These are phyloP conservation scores for Agonopterix heracliana DNA, from an alignment of 2,888 invertebrate genomes.

Conservation along the genomic window DNA sequence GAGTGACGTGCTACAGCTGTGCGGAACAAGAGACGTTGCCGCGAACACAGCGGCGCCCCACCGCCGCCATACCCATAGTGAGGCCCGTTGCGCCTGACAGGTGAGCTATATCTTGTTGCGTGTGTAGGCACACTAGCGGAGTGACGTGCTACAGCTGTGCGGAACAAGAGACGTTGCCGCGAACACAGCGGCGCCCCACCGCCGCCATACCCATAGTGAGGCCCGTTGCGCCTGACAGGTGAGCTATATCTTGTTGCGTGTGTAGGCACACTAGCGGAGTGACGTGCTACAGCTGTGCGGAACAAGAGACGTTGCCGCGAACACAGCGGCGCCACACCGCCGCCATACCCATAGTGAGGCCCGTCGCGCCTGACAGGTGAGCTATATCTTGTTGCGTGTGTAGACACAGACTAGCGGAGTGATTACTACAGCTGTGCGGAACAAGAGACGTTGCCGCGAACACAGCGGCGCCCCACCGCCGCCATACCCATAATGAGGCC, in stretches of 20 bases:
- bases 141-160: constrained; percentile 90
- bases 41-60: constrained; percentile 81
- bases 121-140: constrained; percentile 67
- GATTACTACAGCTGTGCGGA: constrained; percentile 89
- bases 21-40: constrained; percentile 78
- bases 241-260: not conserved
- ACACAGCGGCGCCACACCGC: constrained; percentile 85
- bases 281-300: constrained; percentile 88
- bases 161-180: constrained; percentile 73
- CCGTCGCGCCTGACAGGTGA: constrained; percentile 41
- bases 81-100: constrained; percentile 64
- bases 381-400: not conserved
- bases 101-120: constrained; percentile 8
- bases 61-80: constrained; percentile 90
- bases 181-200: constrained; percentile 82
- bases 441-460: constrained; percentile 69
- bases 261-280: constrained; percentile 79
- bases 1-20: constrained; percentile 90
- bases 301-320: constrained; percentile 71
- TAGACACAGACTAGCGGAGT: too few relatives aligned
- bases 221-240: constrained; percentile 54
- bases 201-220: constrained; percentile 90
- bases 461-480: constrained; percentile 84
- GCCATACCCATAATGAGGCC: constrained; percentile 90
- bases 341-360: constrained; percentile 88